These are phyloP conservation scores for Euproctis similis DNA, from an alignment of 2,888 invertebrate species.

Conservation along the genomic window DNA sequence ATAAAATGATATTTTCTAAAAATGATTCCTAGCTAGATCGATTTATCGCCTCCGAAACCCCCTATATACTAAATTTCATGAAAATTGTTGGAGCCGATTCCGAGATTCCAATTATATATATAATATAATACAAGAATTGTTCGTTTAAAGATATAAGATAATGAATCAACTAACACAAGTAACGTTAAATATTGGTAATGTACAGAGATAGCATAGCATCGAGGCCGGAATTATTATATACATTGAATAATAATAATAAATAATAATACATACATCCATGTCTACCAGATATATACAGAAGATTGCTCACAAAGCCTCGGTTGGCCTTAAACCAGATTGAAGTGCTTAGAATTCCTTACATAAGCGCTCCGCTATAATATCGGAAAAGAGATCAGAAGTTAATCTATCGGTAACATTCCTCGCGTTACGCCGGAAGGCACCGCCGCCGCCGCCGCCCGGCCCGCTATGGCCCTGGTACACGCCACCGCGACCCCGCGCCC, in stretches of 20 bases:
- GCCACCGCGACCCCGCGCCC: constrained; percentile 49
- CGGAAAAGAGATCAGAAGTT: constrained; percentile 76
- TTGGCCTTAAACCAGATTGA: constrained; percentile 67
- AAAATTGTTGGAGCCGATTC: too few species aligned
- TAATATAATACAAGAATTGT: too few species aligned
- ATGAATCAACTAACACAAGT: too few species aligned
- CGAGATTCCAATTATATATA: too few species aligned
- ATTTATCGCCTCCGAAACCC: too few species aligned
- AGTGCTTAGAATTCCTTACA: constrained; percentile 71
- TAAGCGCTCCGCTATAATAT: constrained; percentile 70
- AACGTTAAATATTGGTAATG: too few species aligned
- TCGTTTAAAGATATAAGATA: too few species aligned
- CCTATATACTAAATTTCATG: too few species aligned
- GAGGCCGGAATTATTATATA: constrained; percentile 19
- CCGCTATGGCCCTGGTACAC: constrained; percentile 48
- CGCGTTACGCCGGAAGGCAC: constrained; percentile 73
- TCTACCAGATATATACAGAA: constrained; percentile 35
- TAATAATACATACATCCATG: too few species aligned
- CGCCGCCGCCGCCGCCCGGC: constrained; percentile 36
- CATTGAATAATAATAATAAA: constrained; percentile 22
- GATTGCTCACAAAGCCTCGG: constrained; percentile 47
- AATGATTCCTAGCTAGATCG: too few species aligned
- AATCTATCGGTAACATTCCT: constrained; percentile 75
- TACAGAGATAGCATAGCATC: constrained; percentile 19
- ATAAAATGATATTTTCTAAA: too few species aligned